Evolutionary conservation across 2,113 vertebrate species (phyloP).

Genomic region (Myrmecophaga tridactyla): DNA sequence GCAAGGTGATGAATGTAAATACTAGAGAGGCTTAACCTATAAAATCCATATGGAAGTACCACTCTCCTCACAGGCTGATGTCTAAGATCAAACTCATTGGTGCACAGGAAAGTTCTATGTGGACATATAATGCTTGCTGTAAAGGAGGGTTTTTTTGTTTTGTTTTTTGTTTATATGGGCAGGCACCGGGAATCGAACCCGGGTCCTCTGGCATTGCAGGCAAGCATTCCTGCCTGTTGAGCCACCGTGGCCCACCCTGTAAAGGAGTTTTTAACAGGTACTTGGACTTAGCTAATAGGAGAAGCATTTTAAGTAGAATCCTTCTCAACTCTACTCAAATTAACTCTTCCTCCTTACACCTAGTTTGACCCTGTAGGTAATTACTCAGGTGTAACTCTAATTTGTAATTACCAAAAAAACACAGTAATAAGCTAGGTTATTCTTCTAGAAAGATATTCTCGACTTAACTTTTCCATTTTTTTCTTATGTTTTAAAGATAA

Average conservation of each 20-base stretch:
- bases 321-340: neutral
- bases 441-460: neutral
- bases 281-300: neutral
- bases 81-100: neutral
- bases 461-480: neutral
- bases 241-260: too few relatives aligned
- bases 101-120: rapidly evolving
- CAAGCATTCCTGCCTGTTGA: too few relatives aligned
- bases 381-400: neutral
- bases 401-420: neutral
- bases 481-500: neutral
- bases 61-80: neutral
- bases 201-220: too few relatives aligned
- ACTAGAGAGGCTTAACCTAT: neutral
- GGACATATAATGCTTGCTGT: neutral
- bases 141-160: too few relatives aligned
- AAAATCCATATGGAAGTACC: neutral
- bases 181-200: too few relatives aligned
- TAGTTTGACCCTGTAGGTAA: neutral
- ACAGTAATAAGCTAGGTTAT: neutral
- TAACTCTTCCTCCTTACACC: neutral
- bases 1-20: neutral
- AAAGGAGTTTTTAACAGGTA: neutral
- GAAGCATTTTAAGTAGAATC: neutral
- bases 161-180: too few relatives aligned